Base-by-base conservation (phyloP, 2,797 vertebrate genomes). In the Buphagus erythrorhynchus region DNA sequence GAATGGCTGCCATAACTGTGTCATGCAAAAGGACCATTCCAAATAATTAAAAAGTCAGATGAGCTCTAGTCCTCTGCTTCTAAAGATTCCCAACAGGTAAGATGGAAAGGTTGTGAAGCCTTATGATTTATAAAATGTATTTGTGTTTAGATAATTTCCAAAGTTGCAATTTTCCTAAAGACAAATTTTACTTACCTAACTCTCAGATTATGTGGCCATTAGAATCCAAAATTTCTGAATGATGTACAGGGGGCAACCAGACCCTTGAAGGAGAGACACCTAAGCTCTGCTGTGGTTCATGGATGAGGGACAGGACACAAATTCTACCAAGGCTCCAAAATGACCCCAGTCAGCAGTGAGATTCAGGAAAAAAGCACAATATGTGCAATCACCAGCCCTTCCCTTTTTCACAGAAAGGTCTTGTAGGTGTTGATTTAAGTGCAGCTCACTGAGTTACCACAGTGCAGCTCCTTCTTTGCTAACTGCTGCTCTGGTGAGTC, bases 271-370 rank as follows among this genome's bases (percentile, higher is more conserved):
- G 8, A 62, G 5, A 62, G 8, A 43, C 5, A 35, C 6, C 5
- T 28, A 51, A 85, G 6, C 3, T 75, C 42, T 89, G 3, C 38
- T 52, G 22, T 12, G 31, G 22, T 29, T 78, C 20, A 13, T 8
- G 7, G 22, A 29, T 40, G 25, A 79, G 13, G 3, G 4, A 7
- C n/a, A 43, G 9, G 48, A 63, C 28, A 55, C 14, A 54, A 68
- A 71, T 9, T 61, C 35, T 74, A 5, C 15, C 21, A 16, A 74
- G 25, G 10, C 28, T 29, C 19, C 13, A 43, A 15, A 77, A 87
- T 22, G 0, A 13, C 6, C 11, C 15, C 0, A 0, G 8, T 71
- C 57, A 74, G 28, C 25, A 51, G 7, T 28, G 35, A 66, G 7
- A 78, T 83, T 40, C 22, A 69, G 43, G 42, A 38, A 40, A 68